phyloP scores from a whole-genome alignment of 2,888 invertebrate genomes.

The Lasioglossum lativentre region DNA sequence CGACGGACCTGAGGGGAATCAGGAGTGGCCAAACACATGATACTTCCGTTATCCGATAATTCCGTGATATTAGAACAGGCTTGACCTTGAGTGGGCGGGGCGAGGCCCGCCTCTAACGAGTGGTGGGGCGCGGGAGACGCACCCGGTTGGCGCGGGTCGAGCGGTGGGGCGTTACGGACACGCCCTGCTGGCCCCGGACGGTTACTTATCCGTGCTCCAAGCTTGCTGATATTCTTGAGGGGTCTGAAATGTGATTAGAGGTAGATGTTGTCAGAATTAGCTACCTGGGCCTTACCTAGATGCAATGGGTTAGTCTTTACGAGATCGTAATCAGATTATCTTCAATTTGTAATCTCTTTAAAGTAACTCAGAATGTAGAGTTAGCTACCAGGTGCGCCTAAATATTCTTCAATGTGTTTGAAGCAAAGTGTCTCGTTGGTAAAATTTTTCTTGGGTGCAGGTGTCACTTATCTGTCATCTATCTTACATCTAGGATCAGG shows the following conservation, averaged over 20 bases:
- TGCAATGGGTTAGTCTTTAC: no score
- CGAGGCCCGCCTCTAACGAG: not conserved
- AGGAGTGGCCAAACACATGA: not conserved
- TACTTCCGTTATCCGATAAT: not conserved
- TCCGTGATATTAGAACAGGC: not conserved
- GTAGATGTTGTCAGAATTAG: not conserved
- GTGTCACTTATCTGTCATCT: not conserved
- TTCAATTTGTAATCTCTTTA: not conserved
- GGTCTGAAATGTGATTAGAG: not conserved
- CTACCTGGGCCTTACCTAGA: not conserved
- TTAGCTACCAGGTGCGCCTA: not conserved
- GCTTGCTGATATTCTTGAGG: not conserved
- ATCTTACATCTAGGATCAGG: not conserved
- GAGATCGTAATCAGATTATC: not conserved
- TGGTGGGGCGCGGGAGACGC: not conserved
- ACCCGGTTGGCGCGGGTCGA: no score
- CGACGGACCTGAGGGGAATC: not conserved
- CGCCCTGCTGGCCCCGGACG: not conserved
- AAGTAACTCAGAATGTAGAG: not conserved
- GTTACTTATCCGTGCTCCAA: not conserved
- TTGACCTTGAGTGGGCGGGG: not conserved
- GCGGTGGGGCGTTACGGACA: not conserved
- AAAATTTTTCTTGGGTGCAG: not conserved
- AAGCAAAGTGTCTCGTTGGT: not conserved
- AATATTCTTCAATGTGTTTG: not conserved